Base-by-base conservation (phyloP, 2,113 vertebrate genomes). In the Camelus dromedarius region DNA sequence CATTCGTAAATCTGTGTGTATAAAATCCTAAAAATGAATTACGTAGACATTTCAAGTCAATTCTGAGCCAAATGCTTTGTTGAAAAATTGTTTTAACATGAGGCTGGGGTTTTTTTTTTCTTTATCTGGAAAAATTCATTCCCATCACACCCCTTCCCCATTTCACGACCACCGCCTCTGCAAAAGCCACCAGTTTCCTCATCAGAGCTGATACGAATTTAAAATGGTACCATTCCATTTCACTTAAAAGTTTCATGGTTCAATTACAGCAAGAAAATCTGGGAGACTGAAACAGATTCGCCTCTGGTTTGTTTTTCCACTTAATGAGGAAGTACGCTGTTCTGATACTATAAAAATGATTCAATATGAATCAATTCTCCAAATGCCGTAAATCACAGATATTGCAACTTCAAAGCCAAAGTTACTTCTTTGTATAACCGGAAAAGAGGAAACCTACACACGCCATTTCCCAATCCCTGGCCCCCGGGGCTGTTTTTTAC, bases 361-460 rank as follows among this genome's bases (percentile, higher is more conserved):
- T 93, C 87, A 93, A 32, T 67, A 64, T 89, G 81, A 97, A 95
- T 91, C 67, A 66, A 69, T 81, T 95, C 95, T 96, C 38, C 38
- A 97, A 96, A 91, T 54, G 38, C 35, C 24, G 6, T 76, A 88
- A 94, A 87, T 92, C 95, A 88, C 4, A 91, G 66, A 84, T n/a
- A 58, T 32, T 58, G 32, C n/a, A 70, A 58, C 77, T 85, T 85
- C 66, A 87, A 90, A 64, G 67, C 42, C 54, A 42, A 73, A 19
- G 80, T 80, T 50, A 62, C 42, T 88, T 84, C 62, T 84, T 67
- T 35, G 5, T 32, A 1, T 35, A 92, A 84, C 35, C 75, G 73
- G 87, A 95, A 94, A 67, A 90, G 42, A 67, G 66, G 80, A 93
- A 88, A 54, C 6, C n/a, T n/a, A 90, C 90, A 52, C 32, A 38